Base-by-base conservation (phyloP, 1,140 invertebrate species). In the Parasteatoda tepidariorum region DNA sequence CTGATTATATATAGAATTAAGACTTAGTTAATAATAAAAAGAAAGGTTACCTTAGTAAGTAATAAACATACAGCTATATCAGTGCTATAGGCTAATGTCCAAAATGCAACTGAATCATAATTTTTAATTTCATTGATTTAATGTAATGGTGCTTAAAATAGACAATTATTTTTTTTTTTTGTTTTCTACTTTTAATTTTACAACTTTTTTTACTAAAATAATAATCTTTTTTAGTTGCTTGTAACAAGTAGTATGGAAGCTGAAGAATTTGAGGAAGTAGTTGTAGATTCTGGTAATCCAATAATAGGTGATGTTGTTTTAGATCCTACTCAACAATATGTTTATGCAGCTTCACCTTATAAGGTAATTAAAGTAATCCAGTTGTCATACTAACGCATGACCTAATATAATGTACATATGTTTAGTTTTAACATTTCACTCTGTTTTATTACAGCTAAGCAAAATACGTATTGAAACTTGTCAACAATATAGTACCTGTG, bases 401-500 rank as follows among this genome's bases (percentile, higher is more conserved):
- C 18, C 38, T 2, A 48, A 48, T 4, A 48, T 48, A 48, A n/a
- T 48, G 18, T 0, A 13, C 18, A 48, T 2, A 48, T 4, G 4
- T 18, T 48, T 48, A n/a, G n/a, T n/a, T 4, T 13, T 48, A 4
- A 48, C 38, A 2, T 48, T 13, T 4, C 9, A 48, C 18, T 48
- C 18, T 71, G 18, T 55, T 64, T 78, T 38, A n/a, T 74, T 64
- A n/a, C 90, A 95, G 92, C 93, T 99, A 84, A 92, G 94, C 0
- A 97, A 98, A 91, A 92, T 98, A 78, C 93, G 94, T 84, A 93
- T 98, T n/a, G 95, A 98, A 87, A 94, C 95, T 85, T 99, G 98
- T 90, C 93, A 92, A 55, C 93, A 93, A 86, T 96, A 96, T 88
- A 93, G 92, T 2, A 96, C 96, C 85, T 99, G 98, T 89, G 94